These are phyloP conservation scores for Rugalucina vietnamica DNA, from an alignment of 2,888 invertebrate species.

Conservation along the genomic window DNA sequence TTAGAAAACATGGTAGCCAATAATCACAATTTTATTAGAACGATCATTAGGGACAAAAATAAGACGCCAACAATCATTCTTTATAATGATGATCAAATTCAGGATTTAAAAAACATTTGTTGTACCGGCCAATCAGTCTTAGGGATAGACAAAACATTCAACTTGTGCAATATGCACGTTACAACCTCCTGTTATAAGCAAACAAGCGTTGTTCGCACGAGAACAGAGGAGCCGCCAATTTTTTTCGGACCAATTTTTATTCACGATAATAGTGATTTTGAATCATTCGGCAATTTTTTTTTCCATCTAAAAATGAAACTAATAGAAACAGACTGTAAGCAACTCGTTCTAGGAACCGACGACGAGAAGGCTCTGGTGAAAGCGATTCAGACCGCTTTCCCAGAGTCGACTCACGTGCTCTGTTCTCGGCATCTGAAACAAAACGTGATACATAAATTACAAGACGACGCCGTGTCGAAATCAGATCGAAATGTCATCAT, in stretches of 20 bases:
- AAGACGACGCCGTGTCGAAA: slow-evolving; percentile 23
- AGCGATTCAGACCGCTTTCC: background rate
- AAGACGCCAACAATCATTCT: slow-evolving; percentile 22
- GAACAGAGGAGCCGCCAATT: slow-evolving; percentile 16
- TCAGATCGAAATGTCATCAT: slow-evolving; percentile 15
- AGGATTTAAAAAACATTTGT: slow-evolving; percentile 33
- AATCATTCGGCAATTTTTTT: slow-evolving; percentile 37
- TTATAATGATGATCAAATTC: slow-evolving; percentile 31
- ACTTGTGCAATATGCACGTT: slow-evolving; percentile 52
- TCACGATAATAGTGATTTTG: slow-evolving; percentile 39
- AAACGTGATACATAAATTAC: slow-evolving; percentile 8
- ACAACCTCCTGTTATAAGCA: slow-evolving; percentile 51
- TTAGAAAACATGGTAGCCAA: slow-evolving; percentile 30
- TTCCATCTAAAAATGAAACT: slow-evolving; percentile 44
- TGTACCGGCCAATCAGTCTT: slow-evolving; percentile 41
- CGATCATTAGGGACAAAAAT: slow-evolving; percentile 12
- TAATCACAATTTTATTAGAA: slow-evolving; percentile 11
- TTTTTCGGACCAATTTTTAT: slow-evolving; percentile 32
- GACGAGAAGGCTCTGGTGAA: slow-evolving; percentile 1
- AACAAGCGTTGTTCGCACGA: background rate
- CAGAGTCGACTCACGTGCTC: slow-evolving; percentile 22
- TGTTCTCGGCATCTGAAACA: slow-evolving; percentile 26
- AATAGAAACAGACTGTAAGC: background rate
- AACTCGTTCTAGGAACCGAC: slow-evolving; percentile 23
- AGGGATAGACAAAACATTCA: slow-evolving; percentile 51